Evolutionary conservation across 2,113 vertebrate species (phyloP).

Genomic region (Neotoma lepida): DNA sequence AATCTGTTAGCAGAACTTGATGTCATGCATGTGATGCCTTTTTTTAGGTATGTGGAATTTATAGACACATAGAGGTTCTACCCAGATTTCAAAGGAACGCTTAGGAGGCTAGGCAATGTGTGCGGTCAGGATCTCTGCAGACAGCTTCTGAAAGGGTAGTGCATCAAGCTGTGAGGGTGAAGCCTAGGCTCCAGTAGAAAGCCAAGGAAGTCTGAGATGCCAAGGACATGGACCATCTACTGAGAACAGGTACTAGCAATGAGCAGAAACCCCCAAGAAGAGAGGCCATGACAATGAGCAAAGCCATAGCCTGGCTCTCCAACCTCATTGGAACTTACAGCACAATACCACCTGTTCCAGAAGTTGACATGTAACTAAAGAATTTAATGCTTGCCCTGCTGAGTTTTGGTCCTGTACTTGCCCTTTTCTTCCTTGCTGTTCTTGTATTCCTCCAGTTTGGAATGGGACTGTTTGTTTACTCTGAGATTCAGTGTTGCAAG

Average conservation of each 20-base stretch:
- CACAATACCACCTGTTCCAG: not conserved
- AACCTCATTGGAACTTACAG: not conserved
- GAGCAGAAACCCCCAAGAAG: not conserved
- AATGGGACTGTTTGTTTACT: not conserved
- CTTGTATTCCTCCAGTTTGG: not conserved
- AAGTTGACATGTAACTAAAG: not conserved
- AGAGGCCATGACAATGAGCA: not conserved
- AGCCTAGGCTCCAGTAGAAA: not conserved
- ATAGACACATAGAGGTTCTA: not conserved
- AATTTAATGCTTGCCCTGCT: not conserved
- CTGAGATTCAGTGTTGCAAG: not conserved
- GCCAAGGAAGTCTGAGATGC: not conserved
- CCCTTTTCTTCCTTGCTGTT: not conserved
- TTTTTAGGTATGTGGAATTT: not conserved
- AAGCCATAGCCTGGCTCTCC: not conserved
- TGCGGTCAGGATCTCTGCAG: not conserved
- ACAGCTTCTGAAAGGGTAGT: not conserved
- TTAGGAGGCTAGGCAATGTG: not conserved
- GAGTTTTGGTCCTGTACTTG: not conserved
- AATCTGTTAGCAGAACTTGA: not conserved
- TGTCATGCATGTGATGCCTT: not conserved
- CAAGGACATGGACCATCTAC: not conserved
- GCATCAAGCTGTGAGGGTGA: not conserved
- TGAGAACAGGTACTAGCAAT: not conserved
- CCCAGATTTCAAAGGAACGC: not conserved